A percentile compares a stretch with the other conserved stretches of the same genome.
These are phyloP conservation scores for Globodera ellingtonae DNA, from an alignment of 1,140 invertebrate species.

Conservation along the genomic window DNA sequence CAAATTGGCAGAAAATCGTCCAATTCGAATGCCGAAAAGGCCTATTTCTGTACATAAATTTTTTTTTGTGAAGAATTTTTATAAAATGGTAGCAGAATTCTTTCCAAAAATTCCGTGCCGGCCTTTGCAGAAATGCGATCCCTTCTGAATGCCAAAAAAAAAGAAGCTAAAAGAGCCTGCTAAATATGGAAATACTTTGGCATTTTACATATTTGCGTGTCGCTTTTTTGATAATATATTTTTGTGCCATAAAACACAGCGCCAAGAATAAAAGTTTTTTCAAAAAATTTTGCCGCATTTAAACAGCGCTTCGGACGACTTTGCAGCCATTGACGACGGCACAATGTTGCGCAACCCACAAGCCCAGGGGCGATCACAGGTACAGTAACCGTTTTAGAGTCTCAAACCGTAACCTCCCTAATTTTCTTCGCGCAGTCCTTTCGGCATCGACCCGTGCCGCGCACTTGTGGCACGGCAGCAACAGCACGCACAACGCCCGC, in stretches of 20 bases:
- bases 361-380: conserved; percentile 10
- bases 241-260: neutral
- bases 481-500: neutral
- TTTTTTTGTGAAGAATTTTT: too few relatives aligned
- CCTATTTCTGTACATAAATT: too few relatives aligned
- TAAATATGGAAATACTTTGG: neutral
- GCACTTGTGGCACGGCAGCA: neutral
- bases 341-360: conserved; percentile 7
- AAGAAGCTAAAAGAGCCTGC: neutral
- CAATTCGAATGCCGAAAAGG: too few relatives aligned
- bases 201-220: neutral
- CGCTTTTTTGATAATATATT: neutral
- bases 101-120: too few relatives aligned
- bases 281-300: neutral
- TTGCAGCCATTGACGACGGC: neutral
- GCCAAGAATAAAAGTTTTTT: too few relatives aligned
- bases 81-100: too few relatives aligned
- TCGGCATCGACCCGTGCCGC: conserved; percentile 50
- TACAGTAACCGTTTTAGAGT: neutral
- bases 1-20: too few relatives aligned
- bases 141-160: neutral
- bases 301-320: neutral
- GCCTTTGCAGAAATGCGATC: neutral
- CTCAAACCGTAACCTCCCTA: conserved; percentile 6
- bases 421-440: conserved; percentile 38